These are phyloP conservation scores for Ecdyonurus torrentis DNA, from an alignment of 2,888 invertebrate species.

Conservation along the genomic window DNA sequence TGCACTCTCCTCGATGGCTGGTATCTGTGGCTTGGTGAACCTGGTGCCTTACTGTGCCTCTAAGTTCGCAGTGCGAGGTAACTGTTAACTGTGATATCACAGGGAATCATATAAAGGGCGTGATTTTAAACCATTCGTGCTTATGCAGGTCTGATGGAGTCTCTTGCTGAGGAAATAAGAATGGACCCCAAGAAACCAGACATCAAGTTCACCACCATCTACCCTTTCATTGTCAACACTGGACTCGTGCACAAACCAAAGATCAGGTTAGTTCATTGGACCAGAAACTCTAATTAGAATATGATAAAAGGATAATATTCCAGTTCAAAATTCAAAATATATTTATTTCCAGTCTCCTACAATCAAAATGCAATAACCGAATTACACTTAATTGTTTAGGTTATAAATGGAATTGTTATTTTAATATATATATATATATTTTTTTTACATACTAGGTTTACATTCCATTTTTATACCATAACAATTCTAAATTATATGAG, in stretches of 20 bases:
- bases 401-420: too few species aligned
- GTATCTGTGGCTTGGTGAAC: conserved; percentile 25
- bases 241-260: conserved; percentile 63
- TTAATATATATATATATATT: too few species aligned
- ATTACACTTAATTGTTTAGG: too few species aligned
- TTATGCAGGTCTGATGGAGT: conserved; percentile 21
- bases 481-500: too few species aligned
- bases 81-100: background rate
- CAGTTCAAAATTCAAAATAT: too few species aligned
- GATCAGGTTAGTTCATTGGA: conserved; percentile 32
- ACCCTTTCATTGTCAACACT: conserved; percentile 77
- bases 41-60: conserved; percentile 28
- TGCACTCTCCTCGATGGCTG: conserved; percentile 27
- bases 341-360: too few species aligned
- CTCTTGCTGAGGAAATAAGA: conserved; percentile 20
- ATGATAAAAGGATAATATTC: too few species aligned
- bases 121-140: too few species aligned
- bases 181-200: conserved; percentile 12
- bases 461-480: too few species aligned
- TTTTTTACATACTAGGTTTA: too few species aligned
- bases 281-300: too few species aligned
- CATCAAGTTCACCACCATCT: conserved; percentile 64
- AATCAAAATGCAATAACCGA: too few species aligned
- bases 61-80: conserved; percentile 29
- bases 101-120: background rate